Conservation (phyloP, 2,888 invertebrate genomes). For the Minunthozetes semirufus region DNA sequence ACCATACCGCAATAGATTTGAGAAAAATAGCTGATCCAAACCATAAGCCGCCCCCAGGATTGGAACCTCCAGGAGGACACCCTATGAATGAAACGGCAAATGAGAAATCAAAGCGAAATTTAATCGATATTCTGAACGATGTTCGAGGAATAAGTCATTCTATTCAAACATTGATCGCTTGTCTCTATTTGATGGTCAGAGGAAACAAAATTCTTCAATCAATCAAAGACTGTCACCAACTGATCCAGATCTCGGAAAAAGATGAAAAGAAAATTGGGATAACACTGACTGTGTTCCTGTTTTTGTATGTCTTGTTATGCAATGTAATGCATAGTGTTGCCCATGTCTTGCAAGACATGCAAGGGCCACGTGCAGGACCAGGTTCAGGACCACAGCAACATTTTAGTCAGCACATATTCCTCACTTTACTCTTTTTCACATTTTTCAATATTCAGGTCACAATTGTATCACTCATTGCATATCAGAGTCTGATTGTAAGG, state of each 20-base stretch:
- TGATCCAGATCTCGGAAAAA: neutral
- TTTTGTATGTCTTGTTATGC: neutral
- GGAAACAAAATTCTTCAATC: neutral
- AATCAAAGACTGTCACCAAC: neutral
- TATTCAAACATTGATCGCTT: neutral
- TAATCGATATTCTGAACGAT: neutral
- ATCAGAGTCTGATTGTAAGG: neutral
- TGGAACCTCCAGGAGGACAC: too few species aligned
- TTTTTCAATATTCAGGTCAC: neutral
- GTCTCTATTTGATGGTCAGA: neutral
- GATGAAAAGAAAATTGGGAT: neutral
- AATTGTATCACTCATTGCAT: neutral
- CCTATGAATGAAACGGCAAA: neutral
- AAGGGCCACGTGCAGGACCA: too few species aligned
- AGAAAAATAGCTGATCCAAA: too few species aligned
- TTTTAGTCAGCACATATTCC: too few species aligned
- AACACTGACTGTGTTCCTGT: neutral
- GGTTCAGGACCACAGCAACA: too few species aligned
- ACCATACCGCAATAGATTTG: too few species aligned
- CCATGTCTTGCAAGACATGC: too few species aligned
- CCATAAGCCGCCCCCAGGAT: too few species aligned
- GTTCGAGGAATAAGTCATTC: neutral
- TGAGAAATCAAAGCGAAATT: neutral
- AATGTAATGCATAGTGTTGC: neutral
- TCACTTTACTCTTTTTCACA: too few species aligned